Evolutionary conservation across 2,797 vertebrate species (phyloP).

Genomic region (Brachyrhaphis roseni): DNA sequence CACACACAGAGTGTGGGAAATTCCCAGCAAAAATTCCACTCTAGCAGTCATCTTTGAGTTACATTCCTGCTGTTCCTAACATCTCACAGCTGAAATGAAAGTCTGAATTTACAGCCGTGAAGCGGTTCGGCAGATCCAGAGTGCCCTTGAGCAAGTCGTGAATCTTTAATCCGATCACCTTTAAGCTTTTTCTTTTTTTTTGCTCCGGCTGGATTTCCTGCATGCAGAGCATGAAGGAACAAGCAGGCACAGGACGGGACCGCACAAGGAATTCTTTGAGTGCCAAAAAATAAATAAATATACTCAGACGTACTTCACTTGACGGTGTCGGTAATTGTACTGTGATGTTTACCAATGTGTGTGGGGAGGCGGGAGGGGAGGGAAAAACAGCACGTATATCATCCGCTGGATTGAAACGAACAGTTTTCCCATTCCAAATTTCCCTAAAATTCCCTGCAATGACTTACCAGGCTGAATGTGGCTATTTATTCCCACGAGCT

Average conservation of each 20-base stretch:
- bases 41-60: conserved; percentile 59
- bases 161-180: conserved; percentile 42
- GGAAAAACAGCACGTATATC: background rate
- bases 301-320: background rate
- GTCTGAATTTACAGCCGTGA: conserved; percentile 48
- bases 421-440: conserved; percentile 66
- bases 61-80: conserved; percentile 75
- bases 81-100: conserved; percentile 70
- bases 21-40: conserved; percentile 79
- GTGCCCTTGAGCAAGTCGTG: conserved; percentile 46
- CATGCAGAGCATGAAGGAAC: conserved; percentile 52
- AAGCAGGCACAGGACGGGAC: conserved; percentile 29
- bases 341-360: background rate
- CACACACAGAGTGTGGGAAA: conserved; percentile 66
- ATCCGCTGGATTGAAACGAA: conserved; percentile 28
- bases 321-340: background rate
- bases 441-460: conserved; percentile 64
- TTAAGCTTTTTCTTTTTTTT: conserved; percentile 42
- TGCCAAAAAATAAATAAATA: background rate
- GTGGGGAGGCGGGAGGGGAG: background rate
- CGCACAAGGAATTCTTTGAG: conserved; percentile 3
- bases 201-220: conserved; percentile 40
- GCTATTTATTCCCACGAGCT: conserved; percentile 44
- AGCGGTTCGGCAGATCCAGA: conserved; percentile 47
- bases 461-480: conserved; percentile 35